These are phyloP conservation scores for Drosophila kepulauana DNA, from an alignment of 1,140 invertebrate species.

Conservation along the genomic window DNA sequence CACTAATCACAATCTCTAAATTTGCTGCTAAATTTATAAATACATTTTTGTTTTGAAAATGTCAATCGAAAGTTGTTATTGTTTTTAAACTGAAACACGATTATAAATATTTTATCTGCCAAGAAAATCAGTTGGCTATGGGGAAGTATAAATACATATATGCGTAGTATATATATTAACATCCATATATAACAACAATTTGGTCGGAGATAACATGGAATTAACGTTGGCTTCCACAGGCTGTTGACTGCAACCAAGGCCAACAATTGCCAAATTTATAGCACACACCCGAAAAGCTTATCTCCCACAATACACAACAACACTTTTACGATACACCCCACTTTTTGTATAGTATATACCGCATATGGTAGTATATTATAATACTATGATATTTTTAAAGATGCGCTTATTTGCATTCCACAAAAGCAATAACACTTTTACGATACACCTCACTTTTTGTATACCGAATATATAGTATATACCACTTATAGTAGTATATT, in stretches of 20 bases:
- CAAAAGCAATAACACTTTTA: slow-evolving; percentile 19
- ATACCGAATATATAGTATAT: neutral
- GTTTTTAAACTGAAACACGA: slow-evolving; percentile 9
- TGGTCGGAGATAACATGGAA: slow-evolving; percentile 35
- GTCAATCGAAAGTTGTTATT: slow-evolving; percentile 22
- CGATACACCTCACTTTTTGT: slow-evolving; percentile 38
- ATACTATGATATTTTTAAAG: neutral
- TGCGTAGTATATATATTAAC: slow-evolving; percentile 1
- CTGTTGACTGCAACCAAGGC: slow-evolving; percentile 61
- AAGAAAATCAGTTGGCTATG: slow-evolving; percentile 36
- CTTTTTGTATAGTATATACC: neutral
- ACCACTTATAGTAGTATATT: no score
- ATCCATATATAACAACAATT: slow-evolving; percentile 23
- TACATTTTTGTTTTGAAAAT: slow-evolving; percentile 34
- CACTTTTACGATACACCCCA: slow-evolving; percentile 50
- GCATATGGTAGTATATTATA: neutral
- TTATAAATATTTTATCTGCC: slow-evolving; percentile 42
- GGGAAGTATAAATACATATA: neutral
- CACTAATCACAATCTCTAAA: slow-evolving; percentile 15
- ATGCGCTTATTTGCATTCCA: neutral
- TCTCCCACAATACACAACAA: slow-evolving; percentile 19
- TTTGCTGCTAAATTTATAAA: slow-evolving; percentile 25
- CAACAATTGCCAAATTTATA: slow-evolving; percentile 67
- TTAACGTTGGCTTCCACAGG: slow-evolving; percentile 21
- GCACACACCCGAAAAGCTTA: slow-evolving; percentile 48